Percentiles rank a stretch among this genome's conserved stretches.
Conservation (phyloP, 2,113 vertebrate genomes). For the Paracanthobrama guichenoti region DNA sequence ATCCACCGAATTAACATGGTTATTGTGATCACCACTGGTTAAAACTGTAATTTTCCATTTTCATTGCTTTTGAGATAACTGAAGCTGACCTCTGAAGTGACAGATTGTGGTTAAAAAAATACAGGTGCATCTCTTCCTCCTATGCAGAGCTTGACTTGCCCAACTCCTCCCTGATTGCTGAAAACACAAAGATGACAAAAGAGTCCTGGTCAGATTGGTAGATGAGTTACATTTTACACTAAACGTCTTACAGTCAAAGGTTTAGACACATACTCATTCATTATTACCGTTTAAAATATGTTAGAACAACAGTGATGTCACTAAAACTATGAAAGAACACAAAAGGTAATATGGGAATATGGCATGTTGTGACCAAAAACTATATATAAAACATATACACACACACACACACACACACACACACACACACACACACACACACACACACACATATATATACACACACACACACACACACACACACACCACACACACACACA, state of each 20-base stretch:
- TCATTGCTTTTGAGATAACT: slow-evolving; percentile 62
- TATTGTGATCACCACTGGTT: slow-evolving; percentile 56
- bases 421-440: too few species aligned
- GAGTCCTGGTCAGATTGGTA: not conserved
- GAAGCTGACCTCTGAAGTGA: slow-evolving; percentile 70
- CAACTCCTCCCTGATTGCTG: slow-evolving; percentile 97
- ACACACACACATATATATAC: too few species aligned
- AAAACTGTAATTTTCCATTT: slow-evolving; percentile 51
- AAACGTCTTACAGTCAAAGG: not conserved
- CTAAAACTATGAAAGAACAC: not conserved
- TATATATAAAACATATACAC: too few species aligned
- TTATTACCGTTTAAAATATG: not conserved
- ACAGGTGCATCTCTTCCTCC: slow-evolving; percentile 67
- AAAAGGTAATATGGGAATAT: not conserved
- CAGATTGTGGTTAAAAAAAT: slow-evolving; percentile 74
- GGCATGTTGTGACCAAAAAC: not conserved
- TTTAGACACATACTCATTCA: not conserved
- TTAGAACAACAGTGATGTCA: not conserved
- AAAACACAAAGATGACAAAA: slow-evolving; percentile 57
- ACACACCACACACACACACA: too few species aligned
- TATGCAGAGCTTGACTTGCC: slow-evolving; percentile 92
- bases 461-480: too few species aligned
- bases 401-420: too few species aligned
- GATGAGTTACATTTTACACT: not conserved
- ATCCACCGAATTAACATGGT: slow-evolving; percentile 68